These are phyloP conservation scores for Pelosia muscerda DNA, from an alignment of 2,888 invertebrate genomes.

Conservation along the genomic window DNA sequence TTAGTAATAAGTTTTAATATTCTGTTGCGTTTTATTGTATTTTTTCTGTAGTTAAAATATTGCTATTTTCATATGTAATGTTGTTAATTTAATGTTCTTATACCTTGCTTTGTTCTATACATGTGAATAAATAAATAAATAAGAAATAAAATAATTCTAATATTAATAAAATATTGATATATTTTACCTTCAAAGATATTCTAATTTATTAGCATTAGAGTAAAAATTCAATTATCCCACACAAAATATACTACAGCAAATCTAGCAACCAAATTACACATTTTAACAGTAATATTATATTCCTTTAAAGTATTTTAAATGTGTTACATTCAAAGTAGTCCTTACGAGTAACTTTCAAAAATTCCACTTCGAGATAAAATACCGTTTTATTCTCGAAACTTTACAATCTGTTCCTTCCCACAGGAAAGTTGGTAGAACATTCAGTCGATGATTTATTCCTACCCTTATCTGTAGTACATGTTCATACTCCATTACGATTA, in stretches of 20 bases:
- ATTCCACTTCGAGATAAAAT: slow-evolving; percentile 43
- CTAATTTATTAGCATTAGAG: too few species aligned
- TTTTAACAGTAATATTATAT: not conserved
- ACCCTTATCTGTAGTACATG: slow-evolving; percentile 72
- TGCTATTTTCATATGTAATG: too few species aligned
- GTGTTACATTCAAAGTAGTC: slow-evolving; percentile 26
- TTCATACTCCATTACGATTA: slow-evolving; percentile 83
- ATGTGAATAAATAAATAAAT: too few species aligned
- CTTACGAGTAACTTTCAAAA: slow-evolving; percentile 47
- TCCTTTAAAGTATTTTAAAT: not conserved
- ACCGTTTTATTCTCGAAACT: slow-evolving; percentile 52
- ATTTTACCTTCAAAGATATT: too few species aligned
- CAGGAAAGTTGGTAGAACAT: slow-evolving; percentile 75
- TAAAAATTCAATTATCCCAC: too few species aligned
- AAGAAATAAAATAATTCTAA: too few species aligned
- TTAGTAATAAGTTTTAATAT: too few species aligned
- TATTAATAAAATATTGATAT: too few species aligned
- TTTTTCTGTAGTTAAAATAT: too few species aligned
- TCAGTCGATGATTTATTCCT: slow-evolving; percentile 80
- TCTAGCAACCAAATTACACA: not conserved
- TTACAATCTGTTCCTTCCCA: slow-evolving; percentile 82
- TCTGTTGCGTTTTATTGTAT: too few species aligned
- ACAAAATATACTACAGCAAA: not conserved
- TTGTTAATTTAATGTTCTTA: too few species aligned
- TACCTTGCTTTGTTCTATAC: too few species aligned